phyloP scores from a whole-genome alignment of 1,140 invertebrate genomes.

The Hylaeus volcanicus region DNA sequence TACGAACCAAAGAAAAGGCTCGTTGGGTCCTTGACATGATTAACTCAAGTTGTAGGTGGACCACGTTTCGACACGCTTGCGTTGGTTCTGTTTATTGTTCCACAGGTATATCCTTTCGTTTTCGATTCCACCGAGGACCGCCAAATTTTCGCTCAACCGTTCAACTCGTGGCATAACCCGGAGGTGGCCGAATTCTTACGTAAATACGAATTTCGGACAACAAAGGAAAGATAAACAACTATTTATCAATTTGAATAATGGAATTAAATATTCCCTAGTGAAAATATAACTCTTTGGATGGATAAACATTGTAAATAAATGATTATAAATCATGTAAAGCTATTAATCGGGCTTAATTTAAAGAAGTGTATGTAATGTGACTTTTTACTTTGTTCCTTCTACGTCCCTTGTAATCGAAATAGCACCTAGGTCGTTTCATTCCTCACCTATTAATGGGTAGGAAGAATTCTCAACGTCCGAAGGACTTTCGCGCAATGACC shows the following conservation, averaged over 20 bases:
- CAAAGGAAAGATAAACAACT: too few relatives aligned
- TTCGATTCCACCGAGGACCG: conserved; percentile 10
- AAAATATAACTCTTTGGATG: too few relatives aligned
- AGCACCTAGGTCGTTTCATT: conserved; percentile 6
- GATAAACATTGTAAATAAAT: not conserved
- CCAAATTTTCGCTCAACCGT: not conserved
- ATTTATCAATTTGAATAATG: too few relatives aligned
- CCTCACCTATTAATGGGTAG: conserved; percentile 13
- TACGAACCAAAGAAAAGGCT: conserved; percentile 34
- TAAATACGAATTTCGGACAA: too few relatives aligned
- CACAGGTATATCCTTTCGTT: conserved; percentile 34
- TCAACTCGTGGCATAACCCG: not conserved
- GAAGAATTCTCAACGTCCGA: conserved; percentile 41
- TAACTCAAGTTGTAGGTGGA: conserved; percentile 65
- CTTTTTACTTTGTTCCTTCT: not conserved
- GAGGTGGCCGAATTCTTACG: too few relatives aligned
- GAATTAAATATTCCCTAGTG: too few relatives aligned
- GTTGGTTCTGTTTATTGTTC: conserved; percentile 32
- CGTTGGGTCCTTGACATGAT: conserved; percentile 63
- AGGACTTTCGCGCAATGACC: conserved; percentile 28
- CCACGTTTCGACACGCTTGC: conserved; percentile 57
- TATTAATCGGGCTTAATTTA: not conserved
- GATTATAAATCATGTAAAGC: not conserved
- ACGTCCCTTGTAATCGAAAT: not conserved
- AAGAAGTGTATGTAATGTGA: not conserved